These are phyloP conservation scores for Cottus gobio DNA, from an alignment of 2,113 vertebrate genomes.

Conservation along the genomic window DNA sequence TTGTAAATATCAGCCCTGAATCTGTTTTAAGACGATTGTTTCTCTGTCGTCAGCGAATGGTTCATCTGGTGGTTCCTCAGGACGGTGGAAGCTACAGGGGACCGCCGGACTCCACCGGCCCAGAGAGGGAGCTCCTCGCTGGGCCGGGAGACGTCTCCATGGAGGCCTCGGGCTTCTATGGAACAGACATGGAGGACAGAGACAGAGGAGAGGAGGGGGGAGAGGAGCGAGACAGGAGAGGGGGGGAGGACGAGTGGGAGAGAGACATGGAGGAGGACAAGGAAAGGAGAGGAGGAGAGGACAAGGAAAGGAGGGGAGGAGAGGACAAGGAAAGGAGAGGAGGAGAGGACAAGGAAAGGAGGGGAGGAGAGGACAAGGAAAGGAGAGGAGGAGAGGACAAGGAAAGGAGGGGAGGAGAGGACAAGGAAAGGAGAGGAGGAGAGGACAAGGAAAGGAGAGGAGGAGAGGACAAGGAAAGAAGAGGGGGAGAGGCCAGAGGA, in stretches of 20 bases:
- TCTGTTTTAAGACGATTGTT: neutral
- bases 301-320: neutral
- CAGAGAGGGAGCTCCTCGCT: constrained; percentile 40
- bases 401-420: constrained; percentile 71
- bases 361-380: constrained; percentile 47
- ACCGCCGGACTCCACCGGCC: constrained; percentile 53
- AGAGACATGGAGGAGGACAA: constrained; percentile 34
- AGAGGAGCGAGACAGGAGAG: constrained; percentile 63
- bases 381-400: constrained; percentile 35
- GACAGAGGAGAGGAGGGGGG: constrained; percentile 68
- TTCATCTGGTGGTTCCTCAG: constrained; percentile 59
- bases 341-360: neutral
- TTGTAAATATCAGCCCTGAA: neutral
- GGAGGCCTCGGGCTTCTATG: constrained; percentile 90
- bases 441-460: constrained; percentile 54
- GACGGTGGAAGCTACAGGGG: constrained; percentile 27
- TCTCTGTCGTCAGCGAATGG: constrained; percentile 55
- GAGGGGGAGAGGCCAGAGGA: constrained; percentile 61
- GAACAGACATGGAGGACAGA: constrained; percentile 88
- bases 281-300: constrained; percentile 16
- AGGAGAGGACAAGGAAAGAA: too few relatives aligned
- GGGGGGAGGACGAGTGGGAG: constrained; percentile 65
- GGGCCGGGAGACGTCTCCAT: constrained; percentile 80
- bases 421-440: constrained; percentile 82
- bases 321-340: constrained; percentile 25